Evolutionary conservation across 2,888 invertebrate genomes (phyloP).

Genomic region (Platycnemis pennipes): DNA sequence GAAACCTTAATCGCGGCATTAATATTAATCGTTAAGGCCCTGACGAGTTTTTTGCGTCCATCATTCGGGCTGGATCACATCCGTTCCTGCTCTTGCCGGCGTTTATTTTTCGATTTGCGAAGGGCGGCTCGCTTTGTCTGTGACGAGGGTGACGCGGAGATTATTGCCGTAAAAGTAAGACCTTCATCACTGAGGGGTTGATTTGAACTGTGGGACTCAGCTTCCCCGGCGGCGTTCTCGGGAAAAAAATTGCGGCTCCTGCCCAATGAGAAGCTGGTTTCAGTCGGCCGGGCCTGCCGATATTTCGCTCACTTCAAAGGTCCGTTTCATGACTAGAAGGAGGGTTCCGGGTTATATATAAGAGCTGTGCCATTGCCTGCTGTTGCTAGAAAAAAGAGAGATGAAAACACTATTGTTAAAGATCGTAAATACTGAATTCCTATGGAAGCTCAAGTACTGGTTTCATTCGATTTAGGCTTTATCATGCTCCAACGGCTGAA

Average conservation of each 20-base stretch:
- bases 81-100: not conserved
- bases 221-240: not conserved
- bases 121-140: not conserved
- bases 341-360: too few species aligned
- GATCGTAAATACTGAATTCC: too few species aligned
- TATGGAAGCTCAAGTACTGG: too few species aligned
- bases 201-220: not conserved
- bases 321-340: too few species aligned
- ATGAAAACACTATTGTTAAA: too few species aligned
- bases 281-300: not conserved
- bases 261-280: not conserved
- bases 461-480: too few species aligned
- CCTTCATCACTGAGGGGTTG: not conserved
- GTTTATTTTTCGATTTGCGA: not conserved
- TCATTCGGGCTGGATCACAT: not conserved
- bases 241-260: not conserved
- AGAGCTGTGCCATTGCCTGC: too few species aligned
- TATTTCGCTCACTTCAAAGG: not conserved
- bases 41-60: not conserved
- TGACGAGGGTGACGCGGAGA: not conserved
- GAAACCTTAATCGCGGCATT: not conserved
- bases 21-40: conserved; percentile 9
- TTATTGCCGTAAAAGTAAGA: not conserved
- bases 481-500: too few species aligned
- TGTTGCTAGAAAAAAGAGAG: too few species aligned